These are phyloP conservation scores for Ciconia maguari DNA, from an alignment of 2,113 vertebrate genomes.

Conservation along the genomic window DNA sequence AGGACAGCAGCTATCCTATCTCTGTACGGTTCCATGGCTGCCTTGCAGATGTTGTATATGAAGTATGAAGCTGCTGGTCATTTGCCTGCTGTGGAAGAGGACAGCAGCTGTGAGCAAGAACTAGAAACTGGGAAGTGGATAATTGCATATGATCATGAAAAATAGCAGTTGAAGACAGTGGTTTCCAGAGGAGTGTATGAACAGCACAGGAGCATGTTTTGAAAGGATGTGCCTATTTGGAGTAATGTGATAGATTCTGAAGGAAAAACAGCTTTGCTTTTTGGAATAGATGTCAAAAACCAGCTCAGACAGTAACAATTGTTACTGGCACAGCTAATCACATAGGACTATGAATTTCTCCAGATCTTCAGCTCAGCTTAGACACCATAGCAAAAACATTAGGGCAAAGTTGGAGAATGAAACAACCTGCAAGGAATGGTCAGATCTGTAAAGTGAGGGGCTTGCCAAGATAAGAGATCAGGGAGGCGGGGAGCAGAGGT, in stretches of 20 bases:
- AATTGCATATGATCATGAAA: not conserved
- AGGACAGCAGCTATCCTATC: not conserved
- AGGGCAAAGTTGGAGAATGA: not conserved
- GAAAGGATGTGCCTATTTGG: constrained; percentile 33
- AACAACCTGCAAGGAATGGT: not conserved
- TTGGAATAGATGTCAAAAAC: constrained; percentile 2
- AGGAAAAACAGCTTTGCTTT: constrained; percentile 12
- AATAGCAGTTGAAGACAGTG: not conserved
- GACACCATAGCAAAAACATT: not conserved
- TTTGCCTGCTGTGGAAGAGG: not conserved
- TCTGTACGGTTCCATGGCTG: not conserved
- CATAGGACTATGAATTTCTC: not conserved
- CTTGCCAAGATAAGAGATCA: not conserved
- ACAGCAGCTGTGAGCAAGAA: not conserved
- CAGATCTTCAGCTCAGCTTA: not conserved
- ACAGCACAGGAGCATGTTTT: constrained; percentile 2
- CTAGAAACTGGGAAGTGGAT: not conserved
- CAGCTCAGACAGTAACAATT: not conserved
- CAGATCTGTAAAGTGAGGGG: not conserved
- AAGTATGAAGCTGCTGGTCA: not conserved
- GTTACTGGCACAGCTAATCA: not conserved
- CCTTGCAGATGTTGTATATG: not conserved
- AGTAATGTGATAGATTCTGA: constrained; percentile 3
- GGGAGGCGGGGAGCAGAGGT: not conserved
- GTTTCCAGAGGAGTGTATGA: not conserved